Percentiles rank a stretch among this genome's conserved stretches.
phyloP scores from a whole-genome alignment of 2,797 vertebrate species.

The Falco novaeseelandiae region DNA sequence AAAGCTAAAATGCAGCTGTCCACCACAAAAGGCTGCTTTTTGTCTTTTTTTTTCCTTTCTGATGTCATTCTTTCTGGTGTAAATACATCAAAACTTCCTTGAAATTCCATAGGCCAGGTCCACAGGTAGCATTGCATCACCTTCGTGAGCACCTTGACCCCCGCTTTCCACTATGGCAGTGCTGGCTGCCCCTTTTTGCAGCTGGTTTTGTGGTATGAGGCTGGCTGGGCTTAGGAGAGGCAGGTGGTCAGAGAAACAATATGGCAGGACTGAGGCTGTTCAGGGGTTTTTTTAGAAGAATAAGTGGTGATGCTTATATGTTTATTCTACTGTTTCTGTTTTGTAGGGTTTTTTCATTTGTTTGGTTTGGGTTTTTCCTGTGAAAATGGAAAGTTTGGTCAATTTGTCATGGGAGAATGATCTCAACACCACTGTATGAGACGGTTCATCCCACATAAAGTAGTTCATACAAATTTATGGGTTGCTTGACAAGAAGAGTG shows the following conservation, averaged over 20 bases:
- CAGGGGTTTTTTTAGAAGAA: background rate
- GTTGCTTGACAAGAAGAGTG: background rate
- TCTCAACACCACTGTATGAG: background rate
- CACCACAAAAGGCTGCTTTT: background rate
- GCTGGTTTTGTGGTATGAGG: background rate
- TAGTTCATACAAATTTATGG: background rate
- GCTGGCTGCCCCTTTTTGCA: background rate
- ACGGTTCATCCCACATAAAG: background rate
- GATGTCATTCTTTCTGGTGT: background rate
- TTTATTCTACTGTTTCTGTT: background rate
- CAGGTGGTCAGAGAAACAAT: background rate
- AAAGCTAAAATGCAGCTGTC: background rate
- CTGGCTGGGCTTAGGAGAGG: background rate
- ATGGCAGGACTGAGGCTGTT: background rate
- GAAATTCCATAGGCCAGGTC: background rate
- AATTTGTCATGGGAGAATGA: background rate
- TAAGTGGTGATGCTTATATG: background rate
- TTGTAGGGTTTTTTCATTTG: background rate
- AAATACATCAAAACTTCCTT: background rate
- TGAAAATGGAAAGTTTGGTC: background rate
- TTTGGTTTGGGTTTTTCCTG: background rate
- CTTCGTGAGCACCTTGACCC: background rate
- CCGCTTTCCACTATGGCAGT: accelerated
- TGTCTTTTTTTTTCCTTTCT: background rate
- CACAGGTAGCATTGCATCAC: accelerated